phyloP scores from a whole-genome alignment of 2,797 vertebrate genomes.

The Dendrocincla fuliginosa region DNA sequence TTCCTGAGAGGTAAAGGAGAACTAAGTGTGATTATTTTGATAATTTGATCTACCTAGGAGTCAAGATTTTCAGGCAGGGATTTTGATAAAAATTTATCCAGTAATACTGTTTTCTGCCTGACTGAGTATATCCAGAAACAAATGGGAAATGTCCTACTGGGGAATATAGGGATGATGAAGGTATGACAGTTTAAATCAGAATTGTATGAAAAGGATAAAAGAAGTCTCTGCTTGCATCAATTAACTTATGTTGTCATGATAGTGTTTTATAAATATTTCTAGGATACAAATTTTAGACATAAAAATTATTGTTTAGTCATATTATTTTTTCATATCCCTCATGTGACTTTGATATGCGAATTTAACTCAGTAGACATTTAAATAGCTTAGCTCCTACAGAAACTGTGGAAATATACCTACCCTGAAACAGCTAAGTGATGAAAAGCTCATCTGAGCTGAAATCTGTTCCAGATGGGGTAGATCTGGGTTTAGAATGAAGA shows the following conservation, averaged over 20 bases:
- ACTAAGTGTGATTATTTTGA: not conserved
- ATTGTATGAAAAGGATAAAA: not conserved
- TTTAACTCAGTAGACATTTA: not conserved
- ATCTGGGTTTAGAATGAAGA: not conserved
- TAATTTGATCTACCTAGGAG: not conserved
- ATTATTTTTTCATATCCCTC: not conserved
- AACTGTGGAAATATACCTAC: not conserved
- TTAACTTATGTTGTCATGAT: not conserved
- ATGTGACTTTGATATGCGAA: not conserved
- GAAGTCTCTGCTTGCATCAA: not conserved
- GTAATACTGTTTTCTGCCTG: not conserved
- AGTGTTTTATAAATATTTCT: not conserved
- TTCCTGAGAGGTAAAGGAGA: not conserved
- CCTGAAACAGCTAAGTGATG: not conserved
- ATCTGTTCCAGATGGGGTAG: not conserved
- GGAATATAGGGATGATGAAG: not conserved
- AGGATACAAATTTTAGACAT: not conserved
- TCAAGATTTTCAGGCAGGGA: not conserved
- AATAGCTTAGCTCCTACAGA: not conserved
- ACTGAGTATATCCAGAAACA: not conserved
- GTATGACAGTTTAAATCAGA: not conserved
- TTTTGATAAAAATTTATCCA: not conserved
- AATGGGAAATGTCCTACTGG: not conserved
- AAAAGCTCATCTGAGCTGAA: not conserved
- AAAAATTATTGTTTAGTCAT: not conserved